Evolutionary conservation across 2,797 vertebrate genomes (phyloP).

Genomic region (Scolopax bukidnonensis): DNA sequence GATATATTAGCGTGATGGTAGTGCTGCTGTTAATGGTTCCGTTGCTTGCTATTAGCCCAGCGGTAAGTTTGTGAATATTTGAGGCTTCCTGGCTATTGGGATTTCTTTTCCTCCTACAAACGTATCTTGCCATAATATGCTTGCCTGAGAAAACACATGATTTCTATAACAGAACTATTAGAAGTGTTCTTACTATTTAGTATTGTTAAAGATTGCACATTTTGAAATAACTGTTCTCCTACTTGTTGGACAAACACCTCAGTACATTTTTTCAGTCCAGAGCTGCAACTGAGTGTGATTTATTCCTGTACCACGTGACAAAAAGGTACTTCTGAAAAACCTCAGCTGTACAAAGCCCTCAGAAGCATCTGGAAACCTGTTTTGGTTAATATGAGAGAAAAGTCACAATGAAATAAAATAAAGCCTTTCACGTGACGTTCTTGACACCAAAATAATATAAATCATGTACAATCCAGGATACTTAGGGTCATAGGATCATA

Average conservation of each 20-base stretch:
- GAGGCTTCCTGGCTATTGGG: slow-evolving; percentile 1
- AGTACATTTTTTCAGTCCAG: not conserved
- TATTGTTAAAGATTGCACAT: not conserved
- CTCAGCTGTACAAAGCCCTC: not conserved
- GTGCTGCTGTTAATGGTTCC: not conserved
- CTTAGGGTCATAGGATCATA: not conserved
- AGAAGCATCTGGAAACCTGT: not conserved
- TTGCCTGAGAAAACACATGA: not conserved
- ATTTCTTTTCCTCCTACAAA: not conserved
- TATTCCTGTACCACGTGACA: not conserved
- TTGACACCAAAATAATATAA: not conserved
- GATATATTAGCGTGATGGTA: not conserved
- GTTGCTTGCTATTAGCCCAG: slow-evolving; percentile 4
- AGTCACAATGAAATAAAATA: not conserved
- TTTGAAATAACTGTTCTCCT: not conserved
- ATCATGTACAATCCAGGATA: not conserved
- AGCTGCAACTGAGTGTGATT: not conserved
- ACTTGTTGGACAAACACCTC: not conserved
- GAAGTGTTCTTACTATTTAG: not conserved
- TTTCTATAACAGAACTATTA: slow-evolving; percentile 17
- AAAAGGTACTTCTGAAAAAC: not conserved
- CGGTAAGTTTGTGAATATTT: not conserved
- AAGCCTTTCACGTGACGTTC: not conserved
- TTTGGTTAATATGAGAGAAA: not conserved
- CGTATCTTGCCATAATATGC: not conserved